Evolutionary conservation across 2,888 invertebrate genomes (phyloP).

Genomic region (Hipparchia semele): DNA sequence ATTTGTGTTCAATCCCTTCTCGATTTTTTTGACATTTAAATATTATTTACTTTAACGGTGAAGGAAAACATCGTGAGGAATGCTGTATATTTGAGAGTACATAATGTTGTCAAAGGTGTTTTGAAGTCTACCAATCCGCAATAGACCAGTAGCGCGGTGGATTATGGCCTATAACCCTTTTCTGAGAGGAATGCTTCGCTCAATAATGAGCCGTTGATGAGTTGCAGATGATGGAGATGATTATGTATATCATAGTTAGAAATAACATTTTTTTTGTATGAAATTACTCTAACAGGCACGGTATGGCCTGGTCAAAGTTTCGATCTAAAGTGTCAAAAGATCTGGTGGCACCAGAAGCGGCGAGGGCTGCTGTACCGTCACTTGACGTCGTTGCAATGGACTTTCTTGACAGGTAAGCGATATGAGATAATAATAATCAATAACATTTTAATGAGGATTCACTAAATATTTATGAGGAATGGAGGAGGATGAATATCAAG

Average conservation of each 20-base stretch:
- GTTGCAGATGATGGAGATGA: no score
- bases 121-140: no score
- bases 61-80: no score
- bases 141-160: no score
- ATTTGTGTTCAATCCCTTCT: no score
- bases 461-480: not conserved
- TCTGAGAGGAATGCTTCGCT: no score
- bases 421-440: not conserved
- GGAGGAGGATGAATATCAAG: no score
- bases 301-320: slow-evolving; percentile 93
- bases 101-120: no score
- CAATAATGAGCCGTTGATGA: no score
- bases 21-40: no score
- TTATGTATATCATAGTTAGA: not conserved
- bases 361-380: slow-evolving; percentile 88
- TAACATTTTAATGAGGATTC: not conserved
- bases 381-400: slow-evolving; percentile 90
- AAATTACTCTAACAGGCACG: slow-evolving; percentile 84
- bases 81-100: no score
- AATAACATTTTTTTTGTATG: not conserved
- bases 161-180: not conserved
- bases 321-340: slow-evolving; percentile 93
- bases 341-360: slow-evolving; percentile 90
- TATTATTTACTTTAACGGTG: no score
- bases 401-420: slow-evolving; percentile 85